These are phyloP conservation scores for Oceanites oceanicus DNA, from an alignment of 2,113 vertebrate species.

Conservation along the genomic window DNA sequence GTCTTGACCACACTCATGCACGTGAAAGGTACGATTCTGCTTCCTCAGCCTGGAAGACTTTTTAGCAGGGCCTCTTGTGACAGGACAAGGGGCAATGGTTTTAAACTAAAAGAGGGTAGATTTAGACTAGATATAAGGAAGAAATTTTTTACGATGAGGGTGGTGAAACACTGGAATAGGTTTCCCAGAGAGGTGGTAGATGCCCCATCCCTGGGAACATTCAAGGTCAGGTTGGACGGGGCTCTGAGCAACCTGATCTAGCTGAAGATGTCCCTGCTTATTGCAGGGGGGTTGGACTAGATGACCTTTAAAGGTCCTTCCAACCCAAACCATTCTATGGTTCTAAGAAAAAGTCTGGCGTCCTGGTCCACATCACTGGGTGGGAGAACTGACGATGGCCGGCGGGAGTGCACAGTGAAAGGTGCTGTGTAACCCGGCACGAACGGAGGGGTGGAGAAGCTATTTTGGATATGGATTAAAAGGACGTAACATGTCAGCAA, in stretches of 20 bases:
- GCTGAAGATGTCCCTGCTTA: not conserved
- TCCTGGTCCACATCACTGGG: not conserved
- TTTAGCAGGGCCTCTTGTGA: not conserved
- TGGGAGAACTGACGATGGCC: not conserved
- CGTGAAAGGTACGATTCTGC: not conserved
- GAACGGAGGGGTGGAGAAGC: not conserved
- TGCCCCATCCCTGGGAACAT: not conserved
- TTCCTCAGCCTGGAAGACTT: not conserved
- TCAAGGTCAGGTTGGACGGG: rapidly evolving
- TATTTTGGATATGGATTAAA: not conserved
- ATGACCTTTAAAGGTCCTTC: not conserved
- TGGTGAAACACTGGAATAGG: not conserved
- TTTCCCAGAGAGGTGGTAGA: not conserved
- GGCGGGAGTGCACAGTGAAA: not conserved
- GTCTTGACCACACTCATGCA: not conserved
- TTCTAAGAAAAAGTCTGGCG: not conserved
- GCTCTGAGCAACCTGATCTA: not conserved
- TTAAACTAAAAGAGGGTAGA: not conserved
- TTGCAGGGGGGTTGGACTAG: not conserved
- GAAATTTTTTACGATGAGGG: not conserved
- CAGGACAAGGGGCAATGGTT: not conserved
- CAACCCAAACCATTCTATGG: not conserved
- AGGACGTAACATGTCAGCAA: not conserved
- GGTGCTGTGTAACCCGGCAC: not conserved
- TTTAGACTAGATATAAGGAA: not conserved